Evolutionary conservation across 2,888 invertebrate genomes (phyloP), one percentile per base, ranked within the genome.

Genomic region (Herminia tarsipennalis): DNA sequence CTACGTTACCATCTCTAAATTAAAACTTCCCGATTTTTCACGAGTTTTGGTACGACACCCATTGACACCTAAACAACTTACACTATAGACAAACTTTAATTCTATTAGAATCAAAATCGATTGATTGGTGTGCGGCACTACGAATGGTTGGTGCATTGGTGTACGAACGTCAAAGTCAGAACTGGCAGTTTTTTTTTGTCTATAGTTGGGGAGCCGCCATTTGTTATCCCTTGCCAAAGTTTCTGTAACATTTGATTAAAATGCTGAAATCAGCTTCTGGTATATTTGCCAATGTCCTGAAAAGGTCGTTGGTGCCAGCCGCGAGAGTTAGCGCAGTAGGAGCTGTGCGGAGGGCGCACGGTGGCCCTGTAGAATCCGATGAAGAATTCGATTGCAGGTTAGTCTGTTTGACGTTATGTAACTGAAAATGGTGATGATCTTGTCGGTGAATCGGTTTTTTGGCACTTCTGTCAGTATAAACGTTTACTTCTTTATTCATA

Each of bases 351-450:
- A 76, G 73, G 51, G 39, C 83, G 20, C 93, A 93, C 65, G 92
- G 80, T 5, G 91, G 86, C 6, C 81, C 92, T 27, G 92, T 92
- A 14, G 97, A 97, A 85, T 94, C 95, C 24, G 97, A 97, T 57
- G 97, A 96, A 74, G 95, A 96, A 76, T 97, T 98, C 85, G 97
- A 98, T 85, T 88, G 93, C 67, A 94, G 94, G 88, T 93, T 88
- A 89, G 85, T 59, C 49, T 56, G 57, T 80, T 76, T 88, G 82
- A 88, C 82, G 88, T 92, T 92, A 92, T 92, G 90, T 92, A 88
- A 89, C 82, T 81, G 60, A 73, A 79, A 80, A 79, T 73, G 58
- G 58, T 70, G 58, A 49, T 65, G 55, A 52, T 62, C 41, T 40
- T 35, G 51, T 60, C 54, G 47, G 64, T 20, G 5, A 36, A 51